Base-by-base conservation (phyloP, 2,888 invertebrate genomes). In the Calameuta idolon region DNA sequence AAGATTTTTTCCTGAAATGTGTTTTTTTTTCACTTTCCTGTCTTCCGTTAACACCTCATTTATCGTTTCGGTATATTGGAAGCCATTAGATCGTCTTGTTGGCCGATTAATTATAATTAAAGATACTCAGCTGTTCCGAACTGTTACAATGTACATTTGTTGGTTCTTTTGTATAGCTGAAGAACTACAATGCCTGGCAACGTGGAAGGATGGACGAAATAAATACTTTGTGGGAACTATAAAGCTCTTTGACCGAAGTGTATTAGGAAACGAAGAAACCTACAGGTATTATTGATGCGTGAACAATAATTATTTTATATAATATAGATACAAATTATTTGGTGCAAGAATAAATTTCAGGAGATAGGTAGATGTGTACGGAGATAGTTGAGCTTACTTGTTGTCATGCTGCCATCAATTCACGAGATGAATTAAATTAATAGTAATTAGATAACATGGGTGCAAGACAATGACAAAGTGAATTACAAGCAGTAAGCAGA, bases 201-300 rank as follows among this genome's bases (percentile, higher is more conserved):
- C 94, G 31, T 97, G 97, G 97, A 96, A 95, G 90, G 97, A 97
- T 84, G 96, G 97, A 0, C 95, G 96, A 69, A 95, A 95, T 75
- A 93, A 95, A 77, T 97, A 96, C 90, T 93, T 97, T 74, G 95
- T 97, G 75, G 97, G 97, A 0, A 94, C 95, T 84, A 93, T 97
- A 83, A 82, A 83, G 76, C 93, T 93, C 35, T 93, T 93, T 86
- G 91, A 94, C 55, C 90, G 94, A 77, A 93, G 93, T 84, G 88
- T 92, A 37, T 90, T 93, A 33, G 92, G 94, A 30, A 95, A 95
- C 85, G 96, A 96, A 87, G 96, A 96, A 85, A 94, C 95, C 74
- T 97, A 96, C 92, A 94, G 96, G 92, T 96, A 93, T 89, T 89
- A 92, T 92, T 40, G 77, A 35, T 75, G 76, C 77, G 71, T 76